Conservation (phyloP, 2,797 vertebrate species). For the Coracias cyanogaster region DNA sequence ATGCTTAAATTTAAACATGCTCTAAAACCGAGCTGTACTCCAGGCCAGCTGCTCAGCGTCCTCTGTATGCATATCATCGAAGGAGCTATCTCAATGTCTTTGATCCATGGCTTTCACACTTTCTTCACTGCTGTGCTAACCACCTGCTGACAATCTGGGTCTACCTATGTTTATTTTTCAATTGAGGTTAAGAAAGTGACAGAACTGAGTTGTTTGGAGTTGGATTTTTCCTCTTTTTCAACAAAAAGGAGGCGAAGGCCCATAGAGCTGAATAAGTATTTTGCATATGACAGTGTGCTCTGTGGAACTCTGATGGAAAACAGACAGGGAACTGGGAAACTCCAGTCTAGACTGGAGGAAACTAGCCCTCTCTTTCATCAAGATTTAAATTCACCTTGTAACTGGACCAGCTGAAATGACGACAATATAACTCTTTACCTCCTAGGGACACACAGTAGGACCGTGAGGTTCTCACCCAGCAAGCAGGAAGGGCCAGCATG, state of each 20-base stretch:
- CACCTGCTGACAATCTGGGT: not conserved
- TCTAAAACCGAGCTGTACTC: not conserved
- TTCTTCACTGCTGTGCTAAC: not conserved
- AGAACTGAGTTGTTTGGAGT: not conserved
- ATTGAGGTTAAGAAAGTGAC: not conserved
- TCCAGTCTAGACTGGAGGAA: not conserved
- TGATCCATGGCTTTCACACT: not conserved
- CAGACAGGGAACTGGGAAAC: not conserved
- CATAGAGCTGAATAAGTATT: not conserved
- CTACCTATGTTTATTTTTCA: not conserved
- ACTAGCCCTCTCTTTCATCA: not conserved
- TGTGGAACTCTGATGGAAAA: not conserved
- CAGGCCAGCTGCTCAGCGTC: not conserved
- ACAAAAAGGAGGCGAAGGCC: not conserved
- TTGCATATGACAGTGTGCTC: not conserved
- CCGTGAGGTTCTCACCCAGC: rapidly evolving
- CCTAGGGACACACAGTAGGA: rapidly evolving
- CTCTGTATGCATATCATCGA: not conserved
- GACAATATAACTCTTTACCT: not conserved
- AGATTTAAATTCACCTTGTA: not conserved
- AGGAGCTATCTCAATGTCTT: not conserved
- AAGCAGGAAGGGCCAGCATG: not conserved
- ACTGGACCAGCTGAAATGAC: not conserved
- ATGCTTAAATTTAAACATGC: not conserved
- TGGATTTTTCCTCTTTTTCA: not conserved